Evolutionary conservation across 2,113 vertebrate species (phyloP).

Genomic region (Malurus cyaneus): DNA sequence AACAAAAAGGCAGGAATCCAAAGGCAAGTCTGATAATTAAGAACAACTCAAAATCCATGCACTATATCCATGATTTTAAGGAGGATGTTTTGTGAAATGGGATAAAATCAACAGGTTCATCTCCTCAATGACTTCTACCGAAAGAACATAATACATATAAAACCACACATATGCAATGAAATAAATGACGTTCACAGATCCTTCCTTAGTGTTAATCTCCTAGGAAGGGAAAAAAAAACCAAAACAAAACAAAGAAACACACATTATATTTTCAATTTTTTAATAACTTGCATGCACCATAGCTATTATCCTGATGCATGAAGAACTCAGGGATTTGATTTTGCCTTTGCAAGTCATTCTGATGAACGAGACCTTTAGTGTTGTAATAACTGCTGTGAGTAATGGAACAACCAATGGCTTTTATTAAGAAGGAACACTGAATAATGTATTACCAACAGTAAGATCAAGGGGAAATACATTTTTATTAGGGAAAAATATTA

Average conservation of each 20-base stretch:
- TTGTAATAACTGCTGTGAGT: slow-evolving; percentile 59
- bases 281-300: neutral
- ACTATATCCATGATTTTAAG: neutral
- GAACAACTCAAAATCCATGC: neutral
- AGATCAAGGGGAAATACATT: slow-evolving; percentile 42
- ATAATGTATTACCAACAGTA: slow-evolving; percentile 60
- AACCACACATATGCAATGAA: neutral
- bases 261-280: neutral
- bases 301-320: slow-evolving; percentile 2
- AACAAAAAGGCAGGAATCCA: neutral
- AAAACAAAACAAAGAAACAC: neutral
- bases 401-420: slow-evolving; percentile 44
- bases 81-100: neutral
- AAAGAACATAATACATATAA: neutral
- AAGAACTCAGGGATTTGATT: neutral
- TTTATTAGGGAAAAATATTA: slow-evolving; percentile 48
- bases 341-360: slow-evolving; percentile 34
- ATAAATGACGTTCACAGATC: neutral
- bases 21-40: neutral
- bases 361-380: slow-evolving; percentile 33
- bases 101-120: neutral
- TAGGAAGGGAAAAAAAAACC: fast-evolving
- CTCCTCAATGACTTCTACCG: neutral
- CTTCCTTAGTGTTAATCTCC: neutral
- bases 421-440: slow-evolving; percentile 64